These are phyloP conservation scores for Agrotis ipsilon DNA, from an alignment of 2,888 invertebrate genomes.

Conservation along the genomic window DNA sequence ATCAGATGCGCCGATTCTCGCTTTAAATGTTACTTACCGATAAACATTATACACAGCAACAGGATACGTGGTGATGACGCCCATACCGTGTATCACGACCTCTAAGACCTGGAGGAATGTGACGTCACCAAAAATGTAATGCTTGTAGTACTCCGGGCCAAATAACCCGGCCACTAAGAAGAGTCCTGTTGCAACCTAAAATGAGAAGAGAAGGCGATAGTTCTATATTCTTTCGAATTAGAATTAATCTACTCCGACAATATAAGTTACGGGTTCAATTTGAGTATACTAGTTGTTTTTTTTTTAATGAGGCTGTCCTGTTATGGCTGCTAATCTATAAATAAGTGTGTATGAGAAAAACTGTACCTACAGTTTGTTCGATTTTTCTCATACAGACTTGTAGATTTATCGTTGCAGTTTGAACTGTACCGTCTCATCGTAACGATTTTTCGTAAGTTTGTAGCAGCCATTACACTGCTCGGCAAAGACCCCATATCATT, in stretches of 20 bases:
- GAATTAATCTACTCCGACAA: not conserved
- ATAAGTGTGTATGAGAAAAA: too few species aligned
- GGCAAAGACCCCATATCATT: too few species aligned
- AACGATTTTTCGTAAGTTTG: too few species aligned
- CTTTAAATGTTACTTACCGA: conserved; percentile 91
- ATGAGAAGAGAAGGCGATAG: conserved; percentile 20
- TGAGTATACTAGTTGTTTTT: too few species aligned
- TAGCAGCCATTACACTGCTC: too few species aligned
- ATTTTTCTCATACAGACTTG: too few species aligned
- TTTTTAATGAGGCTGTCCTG: too few species aligned
- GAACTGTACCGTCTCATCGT: too few species aligned
- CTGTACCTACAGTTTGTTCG: too few species aligned
- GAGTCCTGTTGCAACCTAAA: conserved; percentile 83
- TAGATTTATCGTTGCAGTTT: too few species aligned
- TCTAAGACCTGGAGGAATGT: conserved; percentile 95
- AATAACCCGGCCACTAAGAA: conserved; percentile 90
- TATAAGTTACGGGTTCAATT: not conserved
- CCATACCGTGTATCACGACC: conserved; percentile 94
- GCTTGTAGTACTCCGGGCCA: conserved; percentile 95
- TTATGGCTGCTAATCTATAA: too few species aligned
- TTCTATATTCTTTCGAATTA: not conserved
- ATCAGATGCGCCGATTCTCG: too few species aligned
- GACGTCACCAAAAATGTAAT: conserved; percentile 91
- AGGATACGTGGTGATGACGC: conserved; percentile 95
- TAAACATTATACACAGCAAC: conserved; percentile 97